Conservation (phyloP, 1,140 invertebrate genomes). For the Nebria ingens region DNA sequence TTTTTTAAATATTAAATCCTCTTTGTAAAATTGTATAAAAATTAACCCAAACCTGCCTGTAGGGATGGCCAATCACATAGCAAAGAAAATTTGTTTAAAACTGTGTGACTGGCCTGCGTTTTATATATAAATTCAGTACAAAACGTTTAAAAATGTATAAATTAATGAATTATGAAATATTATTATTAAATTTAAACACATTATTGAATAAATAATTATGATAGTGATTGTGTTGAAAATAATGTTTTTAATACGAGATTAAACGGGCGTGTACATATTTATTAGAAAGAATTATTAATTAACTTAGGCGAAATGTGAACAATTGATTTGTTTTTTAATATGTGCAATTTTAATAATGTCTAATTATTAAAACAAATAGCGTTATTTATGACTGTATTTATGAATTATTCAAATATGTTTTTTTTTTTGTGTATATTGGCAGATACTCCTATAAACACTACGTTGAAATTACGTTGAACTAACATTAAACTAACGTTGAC, state of each 20-base stretch:
- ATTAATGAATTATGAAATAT: constrained; percentile 9
- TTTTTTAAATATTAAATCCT: not conserved
- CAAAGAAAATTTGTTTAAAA: not conserved
- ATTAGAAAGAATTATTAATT: not conserved
- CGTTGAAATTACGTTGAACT: too few relatives aligned
- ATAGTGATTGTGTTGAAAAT: constrained; percentile 5
- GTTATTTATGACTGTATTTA: constrained; percentile 9
- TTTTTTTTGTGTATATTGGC: too few relatives aligned
- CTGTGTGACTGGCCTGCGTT: not conserved
- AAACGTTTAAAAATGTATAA: constrained; percentile 8
- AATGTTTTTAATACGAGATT: constrained; percentile 3
- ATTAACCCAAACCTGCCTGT: not conserved
- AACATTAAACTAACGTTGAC: too few relatives aligned
- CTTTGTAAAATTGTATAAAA: not conserved
- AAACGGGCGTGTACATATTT: not conserved
- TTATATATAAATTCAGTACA: constrained; percentile 10
- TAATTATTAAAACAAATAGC: constrained; percentile 6
- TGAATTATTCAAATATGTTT: too few relatives aligned
- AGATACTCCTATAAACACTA: too few relatives aligned
- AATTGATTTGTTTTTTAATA: constrained; percentile 4
- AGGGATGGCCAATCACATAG: not conserved
- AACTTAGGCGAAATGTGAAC: constrained; percentile 3
- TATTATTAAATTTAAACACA: not conserved
- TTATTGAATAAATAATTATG: not conserved
- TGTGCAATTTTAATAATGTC: constrained; percentile 8